phyloP scores from a whole-genome alignment of 1,140 invertebrate genomes.

The Drosophila pseudoobscura region DNA sequence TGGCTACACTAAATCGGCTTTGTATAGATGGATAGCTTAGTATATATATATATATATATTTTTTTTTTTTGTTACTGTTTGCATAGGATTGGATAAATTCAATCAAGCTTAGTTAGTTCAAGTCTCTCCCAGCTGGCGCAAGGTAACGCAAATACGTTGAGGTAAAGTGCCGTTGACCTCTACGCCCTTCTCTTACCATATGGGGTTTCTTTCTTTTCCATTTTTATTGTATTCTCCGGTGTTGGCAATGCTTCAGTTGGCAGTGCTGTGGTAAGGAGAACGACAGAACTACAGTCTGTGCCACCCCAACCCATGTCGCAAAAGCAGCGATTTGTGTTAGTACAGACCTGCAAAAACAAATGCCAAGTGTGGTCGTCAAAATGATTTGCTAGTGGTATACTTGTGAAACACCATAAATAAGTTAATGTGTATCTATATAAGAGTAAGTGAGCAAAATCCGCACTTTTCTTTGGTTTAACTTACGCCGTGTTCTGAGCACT shows the following conservation, averaged over 20 bases:
- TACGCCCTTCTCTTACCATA: slow-evolving; percentile 88
- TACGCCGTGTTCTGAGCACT: slow-evolving; percentile 97
- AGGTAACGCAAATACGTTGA: neutral
- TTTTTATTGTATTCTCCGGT: slow-evolving; percentile 85
- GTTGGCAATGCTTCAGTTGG: slow-evolving; percentile 84
- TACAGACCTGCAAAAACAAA: slow-evolving; percentile 90
- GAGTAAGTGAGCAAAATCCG: slow-evolving; percentile 11
- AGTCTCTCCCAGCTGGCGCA: slow-evolving; percentile 10
- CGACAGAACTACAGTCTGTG: slow-evolving; percentile 92
- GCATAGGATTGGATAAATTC: slow-evolving; percentile 37
- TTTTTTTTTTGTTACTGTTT: slow-evolving; percentile 11
- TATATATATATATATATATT: neutral
- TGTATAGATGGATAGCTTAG: slow-evolving; percentile 2
- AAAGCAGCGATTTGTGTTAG: slow-evolving; percentile 95
- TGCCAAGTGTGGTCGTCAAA: slow-evolving; percentile 22
- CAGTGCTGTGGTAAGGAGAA: slow-evolving; percentile 86
- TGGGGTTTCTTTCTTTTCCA: slow-evolving; percentile 93
- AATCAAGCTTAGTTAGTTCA: slow-evolving; percentile 20
- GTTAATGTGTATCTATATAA: neutral
- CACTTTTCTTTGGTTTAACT: slow-evolving; percentile 82
- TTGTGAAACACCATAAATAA: neutral
- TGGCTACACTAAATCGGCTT: slow-evolving; percentile 21
- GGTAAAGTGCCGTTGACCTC: slow-evolving; percentile 1
- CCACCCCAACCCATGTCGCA: slow-evolving; percentile 95
- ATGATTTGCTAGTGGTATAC: neutral